These are phyloP conservation scores for Amphipoea lucens DNA, from an alignment of 2,888 invertebrate genomes.

Conservation along the genomic window DNA sequence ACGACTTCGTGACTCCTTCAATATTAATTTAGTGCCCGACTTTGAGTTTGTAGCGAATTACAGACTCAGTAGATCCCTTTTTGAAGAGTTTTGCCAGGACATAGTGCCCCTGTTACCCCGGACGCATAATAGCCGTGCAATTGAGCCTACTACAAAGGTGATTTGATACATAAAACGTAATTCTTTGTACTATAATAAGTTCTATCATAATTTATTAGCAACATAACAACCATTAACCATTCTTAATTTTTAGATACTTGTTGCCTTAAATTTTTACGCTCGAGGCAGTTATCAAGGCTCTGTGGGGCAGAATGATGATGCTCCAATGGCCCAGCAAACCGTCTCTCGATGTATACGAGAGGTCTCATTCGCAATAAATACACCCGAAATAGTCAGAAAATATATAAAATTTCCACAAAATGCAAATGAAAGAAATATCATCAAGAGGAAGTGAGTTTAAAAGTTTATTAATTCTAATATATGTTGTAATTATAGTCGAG, in stretches of 20 bases:
- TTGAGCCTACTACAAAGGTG: too few species aligned
- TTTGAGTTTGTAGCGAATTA: background rate
- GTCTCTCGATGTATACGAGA: slow-evolving; percentile 43
- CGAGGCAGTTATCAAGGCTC: slow-evolving; percentile 52
- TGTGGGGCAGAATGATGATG: slow-evolving; percentile 48
- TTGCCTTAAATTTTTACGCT: slow-evolving; percentile 46
- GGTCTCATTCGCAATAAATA: slow-evolving; percentile 41
- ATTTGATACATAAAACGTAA: too few species aligned
- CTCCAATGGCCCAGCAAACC: slow-evolving; percentile 54
- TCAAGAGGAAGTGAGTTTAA: slow-evolving; percentile 8
- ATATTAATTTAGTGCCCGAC: background rate
- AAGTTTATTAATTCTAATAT: slow-evolving; percentile 2
- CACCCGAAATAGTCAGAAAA: slow-evolving; percentile 43
- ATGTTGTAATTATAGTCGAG: background rate
- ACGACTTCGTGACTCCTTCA: too few species aligned
- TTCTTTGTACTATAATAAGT: too few species aligned
- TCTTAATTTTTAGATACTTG: slow-evolving; percentile 46
- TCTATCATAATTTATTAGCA: too few species aligned
- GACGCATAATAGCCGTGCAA: background rate
- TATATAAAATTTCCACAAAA: slow-evolving; percentile 51
- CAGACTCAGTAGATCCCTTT: background rate
- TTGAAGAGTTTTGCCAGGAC: background rate
- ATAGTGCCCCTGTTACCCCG: background rate
- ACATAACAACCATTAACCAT: background rate
- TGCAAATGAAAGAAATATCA: slow-evolving; percentile 17